These are phyloP conservation scores for Mellilla xanthometata DNA, from an alignment of 2,888 invertebrate species.

Conservation along the genomic window DNA sequence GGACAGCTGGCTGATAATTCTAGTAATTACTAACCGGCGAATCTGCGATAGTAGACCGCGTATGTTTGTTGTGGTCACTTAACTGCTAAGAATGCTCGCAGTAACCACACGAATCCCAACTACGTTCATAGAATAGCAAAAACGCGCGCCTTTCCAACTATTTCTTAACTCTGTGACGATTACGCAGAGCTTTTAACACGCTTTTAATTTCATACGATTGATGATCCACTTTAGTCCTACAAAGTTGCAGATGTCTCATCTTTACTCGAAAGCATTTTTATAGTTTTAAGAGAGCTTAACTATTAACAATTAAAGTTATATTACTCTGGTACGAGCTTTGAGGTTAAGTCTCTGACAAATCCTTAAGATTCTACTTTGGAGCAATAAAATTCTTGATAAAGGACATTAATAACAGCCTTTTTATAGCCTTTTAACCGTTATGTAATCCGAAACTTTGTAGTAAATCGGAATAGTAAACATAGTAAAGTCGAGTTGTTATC, in stretches of 20 bases:
- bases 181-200: slow-evolving; percentile 33
- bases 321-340: neutral
- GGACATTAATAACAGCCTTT: slow-evolving; percentile 25
- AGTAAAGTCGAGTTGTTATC: slow-evolving; percentile 44
- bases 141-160: slow-evolving; percentile 55
- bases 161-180: slow-evolving; percentile 61
- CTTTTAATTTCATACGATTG: slow-evolving; percentile 14
- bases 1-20: slow-evolving; percentile 64
- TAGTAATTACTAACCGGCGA: slow-evolving; percentile 67
- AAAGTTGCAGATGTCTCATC: slow-evolving; percentile 14
- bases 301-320: slow-evolving; percentile 6
- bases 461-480: slow-evolving; percentile 33
- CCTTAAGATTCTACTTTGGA: slow-evolving; percentile 8
- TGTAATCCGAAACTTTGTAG: slow-evolving; percentile 23
- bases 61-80: slow-evolving; percentile 19
- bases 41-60: slow-evolving; percentile 50
- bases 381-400: slow-evolving; percentile 23
- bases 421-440: slow-evolving; percentile 19
- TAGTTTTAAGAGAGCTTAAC: neutral
- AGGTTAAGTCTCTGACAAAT: too few species aligned
- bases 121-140: slow-evolving; percentile 48
- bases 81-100: slow-evolving; percentile 35
- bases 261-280: neutral
- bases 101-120: slow-evolving; percentile 43
- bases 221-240: slow-evolving; percentile 11